phyloP scores from a whole-genome alignment of 1,140 invertebrate genomes.

The Rhagoletis zephyria region DNA sequence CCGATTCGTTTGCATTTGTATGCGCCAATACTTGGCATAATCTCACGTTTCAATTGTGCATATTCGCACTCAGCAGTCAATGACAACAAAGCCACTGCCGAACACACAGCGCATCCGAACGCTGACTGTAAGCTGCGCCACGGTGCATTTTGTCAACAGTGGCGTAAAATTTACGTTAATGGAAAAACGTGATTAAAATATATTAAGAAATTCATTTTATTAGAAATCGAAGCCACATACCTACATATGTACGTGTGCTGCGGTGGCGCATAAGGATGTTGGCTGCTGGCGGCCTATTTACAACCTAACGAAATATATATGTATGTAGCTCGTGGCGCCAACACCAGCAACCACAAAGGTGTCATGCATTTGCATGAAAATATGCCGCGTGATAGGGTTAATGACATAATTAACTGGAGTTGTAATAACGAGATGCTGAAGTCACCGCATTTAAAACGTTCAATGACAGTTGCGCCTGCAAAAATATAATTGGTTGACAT shows the following conservation, averaged over 20 bases:
- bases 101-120: background rate
- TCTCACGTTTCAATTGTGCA: background rate
- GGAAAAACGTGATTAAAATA: conserved; percentile 52
- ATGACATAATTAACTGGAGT: conserved; percentile 43
- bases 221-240: conserved; percentile 22
- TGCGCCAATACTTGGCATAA: conserved; percentile 18
- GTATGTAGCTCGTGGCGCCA: background rate
- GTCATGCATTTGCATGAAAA: conserved; percentile 44
- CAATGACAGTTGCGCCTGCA: background rate
- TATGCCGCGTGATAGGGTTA: conserved; percentile 40
- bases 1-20: background rate
- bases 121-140: background rate
- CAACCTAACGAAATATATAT: background rate
- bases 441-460: conserved; percentile 14
- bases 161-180: conserved; percentile 19
- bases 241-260: background rate
- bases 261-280: background rate
- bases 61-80: background rate
- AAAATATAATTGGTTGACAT: background rate
- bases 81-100: background rate
- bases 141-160: conserved; percentile 8
- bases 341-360: background rate
- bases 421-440: conserved; percentile 2
- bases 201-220: conserved; percentile 46
- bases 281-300: background rate